A percentile compares a stretch with the other conserved stretches of the same genome.
These are phyloP conservation scores for Oeneis ivallda DNA, from an alignment of 2,888 invertebrate genomes.

Conservation along the genomic window DNA sequence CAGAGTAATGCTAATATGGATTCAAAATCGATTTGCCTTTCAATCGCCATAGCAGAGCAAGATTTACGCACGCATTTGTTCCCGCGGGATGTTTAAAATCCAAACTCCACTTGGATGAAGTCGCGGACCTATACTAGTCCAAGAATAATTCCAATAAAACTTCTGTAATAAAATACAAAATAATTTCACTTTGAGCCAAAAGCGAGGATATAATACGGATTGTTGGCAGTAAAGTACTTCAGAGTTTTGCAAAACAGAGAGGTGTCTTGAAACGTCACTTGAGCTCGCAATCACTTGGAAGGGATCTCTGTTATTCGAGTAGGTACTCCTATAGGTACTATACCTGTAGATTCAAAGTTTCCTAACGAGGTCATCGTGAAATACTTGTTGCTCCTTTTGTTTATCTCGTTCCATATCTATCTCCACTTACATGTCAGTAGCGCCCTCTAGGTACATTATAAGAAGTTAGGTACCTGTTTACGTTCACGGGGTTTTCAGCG, in stretches of 20 bases:
- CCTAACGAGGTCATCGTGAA: constrained; percentile 5
- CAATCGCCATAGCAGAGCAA: too few relatives aligned
- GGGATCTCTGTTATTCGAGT: constrained; percentile 3
- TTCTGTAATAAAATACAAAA: too few relatives aligned
- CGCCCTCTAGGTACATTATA: constrained; percentile 7
- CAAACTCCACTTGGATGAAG: too few relatives aligned
- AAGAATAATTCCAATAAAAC: too few relatives aligned
- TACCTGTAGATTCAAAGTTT: constrained; percentile 10
- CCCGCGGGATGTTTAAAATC: too few relatives aligned
- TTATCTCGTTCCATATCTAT: not conserved
- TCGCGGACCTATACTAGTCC: too few relatives aligned
- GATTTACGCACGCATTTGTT: too few relatives aligned
- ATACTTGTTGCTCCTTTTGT: constrained; percentile 19
- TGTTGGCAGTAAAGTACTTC: not conserved
- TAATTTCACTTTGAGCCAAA: not conserved
- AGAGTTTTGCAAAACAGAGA: not conserved
- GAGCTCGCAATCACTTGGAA: constrained; percentile 15
- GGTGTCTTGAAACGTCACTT: not conserved
- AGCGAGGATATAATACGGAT: not conserved
- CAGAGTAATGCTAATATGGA: too few relatives aligned
- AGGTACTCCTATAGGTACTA: not conserved
- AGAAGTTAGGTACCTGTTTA: not conserved
- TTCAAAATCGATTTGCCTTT: too few relatives aligned
- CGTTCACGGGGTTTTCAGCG: constrained; percentile 2
- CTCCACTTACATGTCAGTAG: not conserved